Percentiles rank a stretch among this genome's conserved stretches.
Evolutionary conservation across 2,888 invertebrate species (phyloP).

Genomic region (Abscondita cerata): DNA sequence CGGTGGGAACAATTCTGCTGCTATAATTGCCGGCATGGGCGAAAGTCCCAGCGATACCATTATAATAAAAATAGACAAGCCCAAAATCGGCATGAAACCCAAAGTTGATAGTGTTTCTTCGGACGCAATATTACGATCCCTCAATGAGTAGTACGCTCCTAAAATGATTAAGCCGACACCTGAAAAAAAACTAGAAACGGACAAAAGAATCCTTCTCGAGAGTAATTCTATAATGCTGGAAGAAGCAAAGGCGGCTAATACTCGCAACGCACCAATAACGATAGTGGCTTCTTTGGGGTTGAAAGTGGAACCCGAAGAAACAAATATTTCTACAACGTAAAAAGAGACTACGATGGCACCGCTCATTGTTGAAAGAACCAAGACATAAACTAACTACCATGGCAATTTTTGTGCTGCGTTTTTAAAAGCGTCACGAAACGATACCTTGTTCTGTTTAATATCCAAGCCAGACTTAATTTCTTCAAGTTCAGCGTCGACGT

Average conservation of each 20-base stretch:
- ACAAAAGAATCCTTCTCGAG: conserved; percentile 78
- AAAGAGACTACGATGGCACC: conserved; percentile 87
- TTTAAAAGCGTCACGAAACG: too few species aligned
- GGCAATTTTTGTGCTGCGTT: conserved; percentile 70
- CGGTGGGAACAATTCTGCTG: too few species aligned
- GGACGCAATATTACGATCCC: conserved; percentile 52
- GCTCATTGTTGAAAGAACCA: conserved; percentile 88
- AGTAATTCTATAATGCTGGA: conserved; percentile 80
- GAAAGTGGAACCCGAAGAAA: conserved; percentile 67
- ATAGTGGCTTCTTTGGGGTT: conserved; percentile 71
- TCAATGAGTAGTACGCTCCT: conserved; percentile 72
- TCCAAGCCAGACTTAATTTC: too few species aligned
- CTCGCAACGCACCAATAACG: conserved; percentile 84
- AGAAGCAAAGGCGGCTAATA: conserved; percentile 75
- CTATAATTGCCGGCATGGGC: conserved; percentile 88
- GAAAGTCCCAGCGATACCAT: conserved; percentile 86
- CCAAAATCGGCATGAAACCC: conserved; percentile 77
- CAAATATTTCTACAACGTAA: conserved; percentile 78
- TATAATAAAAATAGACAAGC: too few species aligned
- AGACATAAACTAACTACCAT: conserved; percentile 76
- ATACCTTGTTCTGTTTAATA: too few species aligned
- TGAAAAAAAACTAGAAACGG: conserved; percentile 78
- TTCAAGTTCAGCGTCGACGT: too few species aligned
- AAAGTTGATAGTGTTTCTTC: conserved; percentile 61
- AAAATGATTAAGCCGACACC: conserved; percentile 72